Base-by-base conservation (phyloP, 2,888 invertebrate species). In the Diarsia rubi region DNA sequence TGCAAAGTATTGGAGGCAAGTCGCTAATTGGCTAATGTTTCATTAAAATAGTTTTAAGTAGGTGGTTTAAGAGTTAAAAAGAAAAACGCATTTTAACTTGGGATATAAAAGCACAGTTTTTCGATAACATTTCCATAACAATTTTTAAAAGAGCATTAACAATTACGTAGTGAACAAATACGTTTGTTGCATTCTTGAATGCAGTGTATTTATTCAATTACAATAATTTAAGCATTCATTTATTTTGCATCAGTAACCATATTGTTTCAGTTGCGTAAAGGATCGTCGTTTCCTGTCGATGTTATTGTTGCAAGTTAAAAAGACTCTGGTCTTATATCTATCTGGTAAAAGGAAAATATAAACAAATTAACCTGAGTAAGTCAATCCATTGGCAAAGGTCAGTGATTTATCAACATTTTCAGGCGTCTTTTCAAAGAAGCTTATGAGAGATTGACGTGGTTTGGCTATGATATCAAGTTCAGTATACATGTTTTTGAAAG, bases 401-500 rank as follows among this genome's bases (percentile, higher is more conserved):
- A 52, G 9, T 19, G n/a, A 54, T 19, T 65, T 1, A 19, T 4
- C 19, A 4, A 37, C 14, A 5, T 14, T 60, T 44, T 24, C n/a
- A 44, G 42, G 37, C n/a, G 14, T 6, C 1, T 62, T 37, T 45
- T 37, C 44, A 42, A 63, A 1, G 8, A 24, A 49, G 5, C 47
- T 57, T 59, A 24, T 1, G n/a, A 1, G 12, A 59, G 3, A 60
- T 45, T 45, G 24, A 47, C 42, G 19, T 63, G 47, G 16, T 80
- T 54, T 63, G 54, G 21, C 42, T 19, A 27, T 54, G 6, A 37
- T n/a, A 12, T 72, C n/a, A 12, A 31, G 54, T 45, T 60, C 45
- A 1, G 21, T 47, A 73, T 73, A 24, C 21, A 63, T 42, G n/a
- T 73, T 62, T 42, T 74, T 74, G 24, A 64, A 45, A 44, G 24